These are phyloP conservation scores for Calameuta idolon DNA, from an alignment of 2,888 invertebrate genomes.

Conservation along the genomic window DNA sequence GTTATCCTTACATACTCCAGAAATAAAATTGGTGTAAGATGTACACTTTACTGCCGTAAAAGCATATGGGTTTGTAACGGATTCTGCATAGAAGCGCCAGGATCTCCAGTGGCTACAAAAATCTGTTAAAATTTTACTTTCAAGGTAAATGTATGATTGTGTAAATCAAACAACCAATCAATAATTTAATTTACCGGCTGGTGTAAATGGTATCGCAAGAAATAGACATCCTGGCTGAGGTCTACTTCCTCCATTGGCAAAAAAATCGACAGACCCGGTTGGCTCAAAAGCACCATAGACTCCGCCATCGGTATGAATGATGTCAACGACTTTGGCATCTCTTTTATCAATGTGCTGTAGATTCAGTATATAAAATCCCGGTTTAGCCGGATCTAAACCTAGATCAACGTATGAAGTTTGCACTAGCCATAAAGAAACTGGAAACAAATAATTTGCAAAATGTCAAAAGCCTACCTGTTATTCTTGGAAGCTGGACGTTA, in stretches of 20 bases:
- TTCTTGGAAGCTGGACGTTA: constrained; percentile 35
- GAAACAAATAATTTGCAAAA: background rate
- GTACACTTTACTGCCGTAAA: constrained; percentile 37
- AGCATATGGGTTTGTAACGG: constrained; percentile 29
- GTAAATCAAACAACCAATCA: background rate
- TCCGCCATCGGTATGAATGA: constrained; percentile 53
- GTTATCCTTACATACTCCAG: constrained; percentile 33
- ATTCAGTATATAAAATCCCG: constrained; percentile 45
- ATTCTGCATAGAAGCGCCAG: constrained; percentile 40
- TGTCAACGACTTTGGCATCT: constrained; percentile 45
- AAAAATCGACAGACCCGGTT: constrained; percentile 52
- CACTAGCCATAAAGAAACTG: too few species aligned
- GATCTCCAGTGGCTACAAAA: constrained; percentile 42
- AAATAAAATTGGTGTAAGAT: constrained; percentile 26
- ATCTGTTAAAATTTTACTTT: constrained; percentile 24
- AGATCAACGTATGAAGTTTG: background rate
- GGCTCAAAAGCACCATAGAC: constrained; percentile 37
- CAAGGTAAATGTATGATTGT: background rate
- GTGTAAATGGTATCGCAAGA: constrained; percentile 31
- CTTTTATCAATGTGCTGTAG: constrained; percentile 38
- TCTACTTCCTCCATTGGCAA: constrained; percentile 47
- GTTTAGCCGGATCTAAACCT: constrained; percentile 55
- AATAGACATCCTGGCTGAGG: constrained; percentile 50
- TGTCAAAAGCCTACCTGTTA: constrained; percentile 45
- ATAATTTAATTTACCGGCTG: constrained; percentile 26